Conservation (phyloP, 2,888 invertebrate genomes). For the Allacma fusca region DNA sequence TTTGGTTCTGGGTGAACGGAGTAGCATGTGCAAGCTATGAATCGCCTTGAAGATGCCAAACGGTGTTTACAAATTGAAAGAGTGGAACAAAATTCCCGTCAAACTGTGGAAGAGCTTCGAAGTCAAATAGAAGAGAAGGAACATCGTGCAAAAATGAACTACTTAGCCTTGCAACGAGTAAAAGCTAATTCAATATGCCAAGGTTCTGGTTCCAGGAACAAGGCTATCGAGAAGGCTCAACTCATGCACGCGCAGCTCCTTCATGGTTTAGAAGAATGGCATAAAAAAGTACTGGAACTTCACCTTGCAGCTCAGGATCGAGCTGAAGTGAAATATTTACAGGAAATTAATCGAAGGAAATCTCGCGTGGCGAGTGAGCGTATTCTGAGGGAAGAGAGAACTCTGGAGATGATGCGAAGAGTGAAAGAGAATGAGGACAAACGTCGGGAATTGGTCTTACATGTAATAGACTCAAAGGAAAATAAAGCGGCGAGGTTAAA, state of each 20-base stretch:
- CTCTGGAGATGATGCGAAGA: constrained; percentile 52
- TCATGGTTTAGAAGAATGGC: constrained; percentile 64
- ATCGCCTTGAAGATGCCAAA: constrained; percentile 60
- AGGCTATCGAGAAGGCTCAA: constrained; percentile 62
- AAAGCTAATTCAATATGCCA: constrained; percentile 47
- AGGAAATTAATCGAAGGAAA: constrained; percentile 61
- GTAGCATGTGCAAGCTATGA: constrained; percentile 60
- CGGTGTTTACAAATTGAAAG: constrained; percentile 56
- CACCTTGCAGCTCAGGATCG: constrained; percentile 63
- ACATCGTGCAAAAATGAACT: constrained; percentile 56
- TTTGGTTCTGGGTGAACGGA: background rate
- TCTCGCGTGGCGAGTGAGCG: constrained; percentile 58
- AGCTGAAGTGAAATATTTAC: constrained; percentile 63
- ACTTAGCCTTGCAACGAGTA: constrained; percentile 48
- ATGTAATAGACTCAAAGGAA: constrained; percentile 57
- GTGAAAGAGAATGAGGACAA: constrained; percentile 58
- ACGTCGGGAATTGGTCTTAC: constrained; percentile 51
- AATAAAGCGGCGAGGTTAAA: constrained; percentile 50
- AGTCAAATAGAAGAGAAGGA: constrained; percentile 60
- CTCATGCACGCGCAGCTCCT: constrained; percentile 64
- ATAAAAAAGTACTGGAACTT: constrained; percentile 63
- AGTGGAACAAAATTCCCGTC: constrained; percentile 55
- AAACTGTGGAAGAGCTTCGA: constrained; percentile 56
- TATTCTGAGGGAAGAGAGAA: constrained; percentile 57
- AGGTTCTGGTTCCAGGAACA: constrained; percentile 50